Base-by-base conservation (phyloP, 1,140 invertebrate species). In the Caenorhabditis latens region DNA sequence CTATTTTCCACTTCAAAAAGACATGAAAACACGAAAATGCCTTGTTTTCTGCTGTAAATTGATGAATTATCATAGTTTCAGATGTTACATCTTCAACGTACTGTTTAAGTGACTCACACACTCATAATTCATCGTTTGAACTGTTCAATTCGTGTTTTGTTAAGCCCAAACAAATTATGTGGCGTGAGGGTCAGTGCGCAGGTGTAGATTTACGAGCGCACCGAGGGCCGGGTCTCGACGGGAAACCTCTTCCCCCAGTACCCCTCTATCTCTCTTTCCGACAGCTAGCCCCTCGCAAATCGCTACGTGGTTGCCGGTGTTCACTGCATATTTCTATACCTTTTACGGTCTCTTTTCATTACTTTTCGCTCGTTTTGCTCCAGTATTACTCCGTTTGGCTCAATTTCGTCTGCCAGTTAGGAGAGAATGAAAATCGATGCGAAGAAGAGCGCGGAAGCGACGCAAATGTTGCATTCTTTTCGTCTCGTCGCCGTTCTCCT, bases 301-400 rank as follows among this genome's bases (percentile, higher is more conserved):
- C 71, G 71, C 71, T 79, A 79, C 71, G 71, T 79, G 71, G 71
- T 79, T 43, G 65, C 40, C 65, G 46, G 71, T 79, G 71, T 79
- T 50, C 71, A 79, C 46, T 24, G 40, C 43, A 8, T 13, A 50
- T 79, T 79, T 79, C 71, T 50, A 16, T n/a, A 24, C 21, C 71
- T 50, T 79, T 79, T 50, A 79, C 71, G 71, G 71, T 79, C n/a
- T 3, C 50, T 13, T 50, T 79, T 50, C 71, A 79, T 79, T 50
- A 79, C 16, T 79, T 79, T 24, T 24, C 14, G 61, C 42, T 50
- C 61, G 3, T 84, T 84, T 48, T 46, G 6, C n/a, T 84, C 50
- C 5, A 61, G 14, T 21, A 48, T 63, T 63, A 11, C 21, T 53
- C 6, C 65, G 11, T 63, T 65, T 8, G 46, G 9, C 42, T 46